These are phyloP conservation scores for Pocillopora verrucosa DNA, from an alignment of 64 coral and sea anemone species.

Conservation along the genomic window DNA sequence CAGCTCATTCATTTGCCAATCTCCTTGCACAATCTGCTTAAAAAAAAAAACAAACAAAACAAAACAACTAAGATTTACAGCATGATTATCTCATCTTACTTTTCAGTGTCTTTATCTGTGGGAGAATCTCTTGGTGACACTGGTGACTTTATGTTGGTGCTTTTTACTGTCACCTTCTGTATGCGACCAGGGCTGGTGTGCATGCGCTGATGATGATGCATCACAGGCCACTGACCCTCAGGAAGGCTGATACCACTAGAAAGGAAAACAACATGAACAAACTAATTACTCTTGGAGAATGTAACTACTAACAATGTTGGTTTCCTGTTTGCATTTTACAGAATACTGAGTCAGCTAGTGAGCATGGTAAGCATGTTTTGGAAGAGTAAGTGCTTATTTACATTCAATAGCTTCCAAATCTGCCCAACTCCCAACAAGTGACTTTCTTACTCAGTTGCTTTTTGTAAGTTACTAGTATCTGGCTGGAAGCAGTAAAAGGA, in stretches of 20 bases:
- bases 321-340: too few relatives aligned
- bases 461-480: too few relatives aligned
- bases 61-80: neutral
- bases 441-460: too few relatives aligned
- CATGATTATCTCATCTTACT: conserved; percentile 8
- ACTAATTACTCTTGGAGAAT: neutral
- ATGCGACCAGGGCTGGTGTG: conserved; percentile 47
- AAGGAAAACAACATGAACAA: neutral
- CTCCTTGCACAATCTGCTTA: too few relatives aligned
- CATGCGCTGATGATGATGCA: conserved; percentile 15
- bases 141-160: conserved; percentile 42
- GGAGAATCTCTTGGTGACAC: conserved; percentile 33
- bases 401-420: too few relatives aligned
- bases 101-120: conserved; percentile 40
- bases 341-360: too few relatives aligned
- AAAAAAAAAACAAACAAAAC: too few relatives aligned
- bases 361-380: too few relatives aligned
- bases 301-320: neutral
- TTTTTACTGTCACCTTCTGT: conserved; percentile 60
- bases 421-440: too few relatives aligned
- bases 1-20: neutral
- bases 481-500: too few relatives aligned
- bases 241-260: conserved; percentile 46
- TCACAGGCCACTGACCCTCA: conserved; percentile 20
- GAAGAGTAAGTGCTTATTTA: too few relatives aligned